Evolutionary conservation across 2,888 invertebrate genomes (phyloP), one percentile per base, ranked within the genome.

Genomic region (Epistrophella euchroma): DNA sequence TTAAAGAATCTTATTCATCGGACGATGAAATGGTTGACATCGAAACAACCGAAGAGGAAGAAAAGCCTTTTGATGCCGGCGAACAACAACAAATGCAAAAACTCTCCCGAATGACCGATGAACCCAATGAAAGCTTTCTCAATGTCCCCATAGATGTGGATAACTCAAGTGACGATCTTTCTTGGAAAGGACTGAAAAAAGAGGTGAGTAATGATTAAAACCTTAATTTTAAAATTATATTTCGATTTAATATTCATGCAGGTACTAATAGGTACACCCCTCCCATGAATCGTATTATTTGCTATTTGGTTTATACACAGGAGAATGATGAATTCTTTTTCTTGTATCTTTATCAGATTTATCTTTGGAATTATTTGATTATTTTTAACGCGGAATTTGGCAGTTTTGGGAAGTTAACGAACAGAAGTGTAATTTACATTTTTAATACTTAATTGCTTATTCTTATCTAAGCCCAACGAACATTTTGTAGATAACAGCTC

Each of bases 1-100:
- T 89, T 2, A 89, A 90, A 50, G 89, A 89, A 55, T 89, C 88
- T 3, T 68, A 88, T 35, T 90, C 90, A 9, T 96, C 96, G 89
- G 96, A 96, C 83, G 96, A 97, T 89, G 97, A 96, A 91, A 95
- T 95, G 88, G 97, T 97, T 13, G 97, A 97, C 90, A 97, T 97
- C 88, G 97, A 97, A 91, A 97, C 97, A 11, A 97, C 97, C 0
- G 97, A 96, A 89, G 97, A 97, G 88, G 96, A 96, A 73, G 84
- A 80, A 35, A 88, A 84, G 43, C 66, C 72, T n/a, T 80, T 79
- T 22, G 47, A 85, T 5, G 45, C 73, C 56, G 5, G 88, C 78
- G 28, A 88, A 52, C 11, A 89, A 86, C 66, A 71, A 87, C 84
- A 55, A 17, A 43, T 73, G 22, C 58, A 70, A 7, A 60, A 60